Evolutionary conservation across 2,797 vertebrate species (phyloP), one percentile per base, ranked within the genome.

Genomic region (Melanotaenia maccullochi): DNA sequence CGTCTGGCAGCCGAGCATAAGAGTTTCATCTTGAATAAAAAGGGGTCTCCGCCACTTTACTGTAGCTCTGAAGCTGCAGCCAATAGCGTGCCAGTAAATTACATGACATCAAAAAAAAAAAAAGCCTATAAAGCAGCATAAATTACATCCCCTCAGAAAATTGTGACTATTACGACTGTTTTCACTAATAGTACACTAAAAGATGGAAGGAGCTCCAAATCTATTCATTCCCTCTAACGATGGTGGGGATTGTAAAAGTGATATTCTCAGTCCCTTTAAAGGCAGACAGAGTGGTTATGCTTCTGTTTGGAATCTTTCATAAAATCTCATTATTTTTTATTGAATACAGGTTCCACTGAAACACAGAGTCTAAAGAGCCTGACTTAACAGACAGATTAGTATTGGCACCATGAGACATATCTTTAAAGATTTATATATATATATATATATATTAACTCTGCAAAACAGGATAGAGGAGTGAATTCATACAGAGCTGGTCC

Each of bases 241-340:
- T 90, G 73, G 54, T 40, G 44, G 87, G 85, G 86, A 91, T 78
- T 92, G 90, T 94, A 89, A 92, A 92, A 84, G 72, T 85, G 87
- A 94, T 90, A 87, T 85, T 86, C 86, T 9, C 77, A 82, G 82
- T 85, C 77, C 67, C 85, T 86, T 87, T 89, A 88, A 91, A 93
- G 76, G 80, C 79, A 80, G 83, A 84, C 77, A 79, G 86, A 87
- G 76, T 44, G 84, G 79, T 84, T 84, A 79, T 86, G 92, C 94
- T 95, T 93, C 94, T 94, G 93, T 94, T 93, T 93, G 91, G 90
- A 93, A 90, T 92, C 90, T 93, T 93, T 93, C 76, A 91, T 92
- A 89, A 93, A 93, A 91, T 91, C 90, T 94, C 91, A 92, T 94
- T 94, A 93, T 90, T 92, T 92, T 91, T 92, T 91, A 92, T 92